A percentile compares a stretch with the other conserved stretches of the same genome.
These are phyloP conservation scores for Eristalis arbustorum DNA, from an alignment of 2,888 invertebrate species.

Conservation along the genomic window DNA sequence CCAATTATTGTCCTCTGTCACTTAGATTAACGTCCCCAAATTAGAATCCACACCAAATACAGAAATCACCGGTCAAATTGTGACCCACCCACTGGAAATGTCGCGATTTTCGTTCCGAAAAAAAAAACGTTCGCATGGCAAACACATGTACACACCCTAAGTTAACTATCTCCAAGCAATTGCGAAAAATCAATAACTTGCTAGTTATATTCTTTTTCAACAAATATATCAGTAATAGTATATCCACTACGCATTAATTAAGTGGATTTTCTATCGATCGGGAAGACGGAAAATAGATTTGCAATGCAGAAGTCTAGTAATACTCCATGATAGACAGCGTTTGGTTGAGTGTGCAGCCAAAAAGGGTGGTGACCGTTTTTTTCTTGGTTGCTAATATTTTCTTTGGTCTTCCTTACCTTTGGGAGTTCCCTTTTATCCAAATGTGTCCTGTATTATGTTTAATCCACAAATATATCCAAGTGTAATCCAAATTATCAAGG, in stretches of 20 bases:
- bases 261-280: neutral
- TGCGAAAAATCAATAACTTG: conserved; percentile 66
- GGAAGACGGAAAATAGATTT: neutral
- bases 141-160: conserved; percentile 70
- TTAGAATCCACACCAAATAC: neutral
- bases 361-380: conserved; percentile 54
- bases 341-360: conserved; percentile 22
- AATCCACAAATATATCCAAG: conserved; percentile 52
- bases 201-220: conserved; percentile 21
- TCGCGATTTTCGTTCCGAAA: conserved; percentile 55
- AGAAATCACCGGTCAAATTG: conserved; percentile 6
- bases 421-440: conserved; percentile 35
- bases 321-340: neutral
- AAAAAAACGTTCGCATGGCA: conserved; percentile 45
- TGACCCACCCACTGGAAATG: conserved; percentile 68
- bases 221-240: conserved; percentile 46
- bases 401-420: conserved; percentile 49
- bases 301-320: neutral
- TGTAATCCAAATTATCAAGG: conserved; percentile 47
- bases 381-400: neutral
- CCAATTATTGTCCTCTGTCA: neutral
- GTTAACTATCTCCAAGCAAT: conserved; percentile 33
- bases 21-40: neutral
- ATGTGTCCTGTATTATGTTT: conserved; percentile 15
- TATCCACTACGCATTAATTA: neutral